A percentile compares a stretch with the other conserved stretches of the same genome.
These are phyloP conservation scores for Atractosteus spatula DNA, from an alignment of 2,113 vertebrate genomes.

Conservation along the genomic window DNA sequence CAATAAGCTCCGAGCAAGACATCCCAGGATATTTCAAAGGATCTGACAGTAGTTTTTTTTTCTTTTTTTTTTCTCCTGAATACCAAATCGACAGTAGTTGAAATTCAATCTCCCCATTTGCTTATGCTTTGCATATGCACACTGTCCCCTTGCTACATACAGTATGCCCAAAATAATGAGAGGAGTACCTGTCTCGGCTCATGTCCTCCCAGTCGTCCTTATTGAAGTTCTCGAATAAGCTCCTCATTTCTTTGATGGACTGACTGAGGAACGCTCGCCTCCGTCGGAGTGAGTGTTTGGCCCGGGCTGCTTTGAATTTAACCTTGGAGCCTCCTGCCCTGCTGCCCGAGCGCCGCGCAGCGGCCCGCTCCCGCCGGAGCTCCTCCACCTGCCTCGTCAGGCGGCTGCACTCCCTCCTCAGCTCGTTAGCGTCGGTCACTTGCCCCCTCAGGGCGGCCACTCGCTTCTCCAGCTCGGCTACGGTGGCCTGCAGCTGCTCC, in stretches of 20 bases:
- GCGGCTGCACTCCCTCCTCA: constrained; percentile 57
- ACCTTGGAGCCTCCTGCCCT: constrained; percentile 70
- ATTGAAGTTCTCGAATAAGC: constrained; percentile 76
- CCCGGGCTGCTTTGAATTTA: constrained; percentile 75
- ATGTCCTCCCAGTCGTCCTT: constrained; percentile 95
- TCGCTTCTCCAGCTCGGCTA: constrained; percentile 62
- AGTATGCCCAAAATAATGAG: constrained; percentile 89
- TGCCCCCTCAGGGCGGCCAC: constrained; percentile 61
- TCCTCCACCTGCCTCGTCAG: constrained; percentile 63
- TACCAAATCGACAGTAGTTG: constrained; percentile 96
- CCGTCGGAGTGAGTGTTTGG: constrained; percentile 62
- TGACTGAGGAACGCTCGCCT: constrained; percentile 75
- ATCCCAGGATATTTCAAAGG: constrained; percentile 98
- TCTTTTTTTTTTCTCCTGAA: constrained; percentile 73
- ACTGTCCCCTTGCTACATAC: constrained; percentile 84
- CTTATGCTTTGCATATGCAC: constrained; percentile 90
- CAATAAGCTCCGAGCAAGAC: constrained; percentile 98
- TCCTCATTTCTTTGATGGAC: constrained; percentile 85
- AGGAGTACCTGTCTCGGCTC: constrained; percentile 86
- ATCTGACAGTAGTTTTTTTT: constrained; percentile 89
- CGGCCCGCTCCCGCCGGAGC: constrained; percentile 66
- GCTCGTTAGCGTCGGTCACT: constrained; percentile 51
- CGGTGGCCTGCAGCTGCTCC: constrained; percentile 59
- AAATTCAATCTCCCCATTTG: constrained; percentile 96
- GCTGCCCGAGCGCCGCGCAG: constrained; percentile 57